Percentiles rank a stretch among this genome's conserved stretches.
These are phyloP conservation scores for Chloebia gouldiae DNA, from an alignment of 2,113 vertebrate species.

Conservation along the genomic window DNA sequence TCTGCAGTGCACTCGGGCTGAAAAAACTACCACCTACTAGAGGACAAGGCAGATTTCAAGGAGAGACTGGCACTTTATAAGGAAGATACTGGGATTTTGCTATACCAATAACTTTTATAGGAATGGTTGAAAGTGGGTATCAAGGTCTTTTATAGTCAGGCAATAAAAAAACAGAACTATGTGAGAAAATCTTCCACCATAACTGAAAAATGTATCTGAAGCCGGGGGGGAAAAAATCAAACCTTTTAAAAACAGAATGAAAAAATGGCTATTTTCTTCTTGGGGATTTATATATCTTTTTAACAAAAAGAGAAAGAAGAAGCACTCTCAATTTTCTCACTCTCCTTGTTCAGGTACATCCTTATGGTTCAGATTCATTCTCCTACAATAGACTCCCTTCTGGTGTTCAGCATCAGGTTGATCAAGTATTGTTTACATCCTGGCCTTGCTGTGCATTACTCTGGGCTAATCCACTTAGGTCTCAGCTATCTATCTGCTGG, in stretches of 20 bases:
- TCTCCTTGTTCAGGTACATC: slow-evolving; percentile 19
- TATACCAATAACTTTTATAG: neutral
- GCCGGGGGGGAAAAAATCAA: fast-evolving
- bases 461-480: slow-evolving; percentile 3
- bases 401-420: neutral
- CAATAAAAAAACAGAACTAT: slow-evolving; percentile 6
- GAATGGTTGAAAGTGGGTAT: neutral
- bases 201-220: slow-evolving; percentile 20
- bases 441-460: neutral
- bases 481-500: slow-evolving; percentile 25
- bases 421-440: slow-evolving; percentile 23
- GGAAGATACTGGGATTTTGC: neutral
- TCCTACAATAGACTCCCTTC: neutral
- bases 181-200: neutral
- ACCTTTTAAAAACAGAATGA: slow-evolving; percentile 4
- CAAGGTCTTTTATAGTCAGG: slow-evolving; percentile 36
- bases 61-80: neutral
- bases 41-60: slow-evolving; percentile 33
- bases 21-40: neutral
- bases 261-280: neutral
- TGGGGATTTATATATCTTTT: neutral
- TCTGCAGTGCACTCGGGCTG: neutral
- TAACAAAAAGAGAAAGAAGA: neutral
- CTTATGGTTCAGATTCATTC: neutral
- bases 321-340: neutral